Base-by-base conservation (phyloP, 2,888 invertebrate species). In the Lithosia quadra region DNA sequence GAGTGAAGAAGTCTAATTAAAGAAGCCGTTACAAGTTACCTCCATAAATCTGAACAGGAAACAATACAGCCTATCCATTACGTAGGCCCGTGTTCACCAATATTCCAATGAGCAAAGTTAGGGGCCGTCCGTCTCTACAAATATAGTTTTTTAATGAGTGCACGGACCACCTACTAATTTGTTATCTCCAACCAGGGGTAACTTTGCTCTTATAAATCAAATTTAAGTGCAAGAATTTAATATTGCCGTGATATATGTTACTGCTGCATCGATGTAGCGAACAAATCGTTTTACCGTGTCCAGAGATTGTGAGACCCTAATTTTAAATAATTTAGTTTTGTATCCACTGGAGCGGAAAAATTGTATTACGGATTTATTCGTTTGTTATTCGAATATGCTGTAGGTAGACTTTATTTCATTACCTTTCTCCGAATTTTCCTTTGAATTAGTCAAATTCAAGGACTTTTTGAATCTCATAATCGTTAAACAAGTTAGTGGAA, bases 21-120 rank as follows among this genome's bases (percentile, higher is more conserved):
- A 94, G 93, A 93, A 93, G 93, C 93, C 92, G 91, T 94, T 93
- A 93, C 92, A 94, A 95, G 93, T 94, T 93, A 92, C 93, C 92
- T 92, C 93, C 92, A 94, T 95, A 94, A 95, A 95, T 95, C 93
- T 93, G 93, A 87, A 84, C 86, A 84, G 88, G 86, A 89, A 93
- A 93, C 94, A 94, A 93, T 94, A 94, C 91, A 89, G 86, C 90
- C 92, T 92, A 93, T 94, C 88, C 91, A 92, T 94, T 94, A 92
- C 89, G 84, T 79, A 84, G 88, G 90, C 88, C 88, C 88, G 91
- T 92, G 91, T 90, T 90, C 84, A 84, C 83, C 87, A 92, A 92
- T 93, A 93, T 94, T 92, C 88, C 90, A 91, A 93, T 91, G 90
- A 90, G 89, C 83, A 89, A 94, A 94, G 86, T 93, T 93, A 78